Evolutionary conservation across 1,140 invertebrate genomes (phyloP).

Genomic region (Drosophila sechellia): DNA sequence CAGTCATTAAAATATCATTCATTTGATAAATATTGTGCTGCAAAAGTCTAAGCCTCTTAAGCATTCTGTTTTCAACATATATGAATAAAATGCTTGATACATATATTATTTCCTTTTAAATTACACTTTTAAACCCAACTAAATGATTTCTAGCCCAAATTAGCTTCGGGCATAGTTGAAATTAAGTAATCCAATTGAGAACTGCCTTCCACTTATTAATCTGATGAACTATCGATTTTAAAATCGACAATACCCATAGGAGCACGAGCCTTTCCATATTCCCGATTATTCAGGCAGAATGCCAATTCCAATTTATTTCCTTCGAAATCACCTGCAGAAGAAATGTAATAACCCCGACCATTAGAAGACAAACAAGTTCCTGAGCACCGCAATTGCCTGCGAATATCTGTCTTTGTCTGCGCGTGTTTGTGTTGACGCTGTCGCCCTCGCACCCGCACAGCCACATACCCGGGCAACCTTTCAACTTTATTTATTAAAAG

Average conservation of each 20-base stretch:
- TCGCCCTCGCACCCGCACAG: neutral
- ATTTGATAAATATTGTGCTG: neutral
- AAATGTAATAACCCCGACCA: slow-evolving; percentile 40
- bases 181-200: neutral
- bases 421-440: slow-evolving; percentile 35
- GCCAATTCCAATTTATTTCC: slow-evolving; percentile 20
- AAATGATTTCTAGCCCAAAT: too few relatives aligned
- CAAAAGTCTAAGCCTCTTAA: neutral
- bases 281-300: slow-evolving; percentile 8
- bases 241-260: neutral
- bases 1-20: neutral
- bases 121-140: too few relatives aligned
- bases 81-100: neutral
- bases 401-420: slow-evolving; percentile 16
- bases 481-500: slow-evolving; percentile 82
- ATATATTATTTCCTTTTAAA: too few relatives aligned
- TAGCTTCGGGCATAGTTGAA: neutral
- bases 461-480: slow-evolving; percentile 32
- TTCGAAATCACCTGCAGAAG: slow-evolving; percentile 32
- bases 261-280: neutral
- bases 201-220: neutral
- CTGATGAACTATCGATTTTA: slow-evolving; percentile 15
- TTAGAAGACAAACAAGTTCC: slow-evolving; percentile 41
- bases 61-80: too few relatives aligned
- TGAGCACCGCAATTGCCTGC: slow-evolving; percentile 35